These are phyloP conservation scores for Chalcis sispes DNA, from an alignment of 2,888 invertebrate genomes.

Conservation along the genomic window DNA sequence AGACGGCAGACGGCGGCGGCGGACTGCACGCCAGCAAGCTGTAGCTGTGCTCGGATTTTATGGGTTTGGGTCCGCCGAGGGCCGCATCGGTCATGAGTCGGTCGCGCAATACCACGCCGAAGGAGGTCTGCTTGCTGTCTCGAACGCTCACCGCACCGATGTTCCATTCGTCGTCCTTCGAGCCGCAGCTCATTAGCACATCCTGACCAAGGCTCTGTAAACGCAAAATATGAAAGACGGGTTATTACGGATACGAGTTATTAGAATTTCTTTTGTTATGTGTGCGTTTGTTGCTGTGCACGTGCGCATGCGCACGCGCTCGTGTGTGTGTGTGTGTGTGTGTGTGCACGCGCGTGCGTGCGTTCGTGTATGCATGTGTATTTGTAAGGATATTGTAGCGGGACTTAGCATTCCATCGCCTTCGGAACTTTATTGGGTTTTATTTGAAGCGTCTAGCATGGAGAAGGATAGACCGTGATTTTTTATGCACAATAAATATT, in stretches of 20 bases:
- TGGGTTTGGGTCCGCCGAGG: slow-evolving; percentile 85
- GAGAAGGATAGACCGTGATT: no score
- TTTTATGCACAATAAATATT: no score
- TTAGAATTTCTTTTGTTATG: background rate
- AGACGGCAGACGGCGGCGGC: slow-evolving; percentile 65
- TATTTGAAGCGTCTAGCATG: slow-evolving; percentile 20
- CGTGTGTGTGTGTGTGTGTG: no score
- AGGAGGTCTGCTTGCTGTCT: slow-evolving; percentile 18
- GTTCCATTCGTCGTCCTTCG: slow-evolving; percentile 78
- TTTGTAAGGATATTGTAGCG: slow-evolving; percentile 44
- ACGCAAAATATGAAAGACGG: background rate
- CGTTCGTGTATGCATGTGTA: no score
- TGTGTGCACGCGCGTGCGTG: no score
- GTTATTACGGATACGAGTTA: background rate
- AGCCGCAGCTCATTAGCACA: slow-evolving; percentile 77
- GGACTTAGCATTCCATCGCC: slow-evolving; percentile 43
- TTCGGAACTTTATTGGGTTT: slow-evolving; percentile 13
- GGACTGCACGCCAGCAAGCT: slow-evolving; percentile 78
- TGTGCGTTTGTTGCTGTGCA: no score
- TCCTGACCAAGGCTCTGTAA: slow-evolving; percentile 77
- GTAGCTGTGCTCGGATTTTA: slow-evolving; percentile 96
- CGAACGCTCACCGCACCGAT: background rate
- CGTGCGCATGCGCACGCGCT: no score
- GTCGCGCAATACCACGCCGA: slow-evolving; percentile 87
- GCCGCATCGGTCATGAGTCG: slow-evolving; percentile 93